A percentile compares a stretch with the other conserved stretches of the same genome.
Conservation (phyloP, 64 coral and sea anemone genomes). For the Montipora efflorescens region DNA sequence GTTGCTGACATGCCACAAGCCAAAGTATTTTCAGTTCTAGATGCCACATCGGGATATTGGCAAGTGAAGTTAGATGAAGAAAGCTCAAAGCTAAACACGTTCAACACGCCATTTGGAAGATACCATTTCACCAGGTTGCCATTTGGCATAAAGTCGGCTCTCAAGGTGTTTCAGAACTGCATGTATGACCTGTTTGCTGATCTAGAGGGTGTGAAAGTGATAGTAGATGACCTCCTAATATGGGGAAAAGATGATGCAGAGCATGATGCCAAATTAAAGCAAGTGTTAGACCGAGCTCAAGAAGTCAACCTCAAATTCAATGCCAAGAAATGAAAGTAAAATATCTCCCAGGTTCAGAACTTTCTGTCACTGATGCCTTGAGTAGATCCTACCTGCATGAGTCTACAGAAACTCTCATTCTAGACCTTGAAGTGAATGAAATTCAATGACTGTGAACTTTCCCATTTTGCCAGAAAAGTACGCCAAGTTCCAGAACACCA, state of each 20-base stretch:
- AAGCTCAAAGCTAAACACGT: too few species aligned
- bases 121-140: too few species aligned
- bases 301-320: too few species aligned
- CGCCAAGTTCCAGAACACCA: slow-evolving; percentile 72
- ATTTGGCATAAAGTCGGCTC: too few species aligned
- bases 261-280: slow-evolving; percentile 1
- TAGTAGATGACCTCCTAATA: slow-evolving; percentile 46
- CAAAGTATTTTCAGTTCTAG: too few species aligned
- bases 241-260: slow-evolving; percentile 43
- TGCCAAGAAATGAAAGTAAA: neutral
- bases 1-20: too few species aligned
- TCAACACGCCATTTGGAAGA: too few species aligned
- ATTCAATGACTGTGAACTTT: slow-evolving; percentile 65
- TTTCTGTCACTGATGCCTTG: slow-evolving; percentile 11
- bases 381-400: slow-evolving; percentile 48
- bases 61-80: too few species aligned
- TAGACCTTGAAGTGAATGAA: slow-evolving; percentile 80
- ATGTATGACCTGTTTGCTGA: slow-evolving; percentile 55
- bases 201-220: slow-evolving; percentile 17
- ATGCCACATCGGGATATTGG: too few species aligned
- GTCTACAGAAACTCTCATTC: slow-evolving; percentile 55
- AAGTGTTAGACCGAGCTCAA: too few species aligned
- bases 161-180: neutral
- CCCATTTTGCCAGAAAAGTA: slow-evolving; percentile 79
- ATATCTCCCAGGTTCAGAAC: slow-evolving; percentile 3